Percentiles rank a stretch among this genome's conserved stretches.
Evolutionary conservation across 2,797 vertebrate genomes (phyloP).

Genomic region (Sebastes miniatus): DNA sequence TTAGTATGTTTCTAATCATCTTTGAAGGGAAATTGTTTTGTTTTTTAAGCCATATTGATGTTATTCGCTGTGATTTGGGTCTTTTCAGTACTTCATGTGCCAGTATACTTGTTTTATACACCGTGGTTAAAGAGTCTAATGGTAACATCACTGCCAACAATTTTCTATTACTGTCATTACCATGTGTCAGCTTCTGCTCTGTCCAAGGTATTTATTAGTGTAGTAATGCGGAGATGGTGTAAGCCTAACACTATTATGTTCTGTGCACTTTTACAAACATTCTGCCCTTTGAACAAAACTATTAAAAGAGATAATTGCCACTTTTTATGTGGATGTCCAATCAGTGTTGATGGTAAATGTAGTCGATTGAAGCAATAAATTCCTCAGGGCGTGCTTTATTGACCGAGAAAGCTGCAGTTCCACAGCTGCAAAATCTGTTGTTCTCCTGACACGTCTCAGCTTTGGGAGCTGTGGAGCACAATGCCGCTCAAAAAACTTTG

Average conservation of each 20-base stretch:
- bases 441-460: too few species aligned
- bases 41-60: not conserved
- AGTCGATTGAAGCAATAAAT: too few species aligned
- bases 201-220: not conserved
- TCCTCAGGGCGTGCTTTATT: too few species aligned
- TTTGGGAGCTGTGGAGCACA: too few species aligned
- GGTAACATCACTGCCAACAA: not conserved
- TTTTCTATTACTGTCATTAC: not conserved
- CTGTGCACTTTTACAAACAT: not conserved
- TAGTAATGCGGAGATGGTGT: not conserved
- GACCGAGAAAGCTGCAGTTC: too few species aligned
- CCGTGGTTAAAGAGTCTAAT: not conserved
- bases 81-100: not conserved
- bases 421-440: too few species aligned
- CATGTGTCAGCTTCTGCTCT: not conserved
- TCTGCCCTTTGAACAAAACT: not conserved
- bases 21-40: not conserved
- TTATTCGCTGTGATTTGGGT: not conserved
- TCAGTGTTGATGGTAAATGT: too few species aligned
- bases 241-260: not conserved
- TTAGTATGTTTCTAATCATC: not conserved
- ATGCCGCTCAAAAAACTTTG: too few species aligned
- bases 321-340: too few species aligned
- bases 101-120: not conserved
- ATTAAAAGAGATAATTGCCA: not conserved